phyloP scores from a whole-genome alignment of 2,113 vertebrate genomes.

The Myanophis thanlyinensis region DNA sequence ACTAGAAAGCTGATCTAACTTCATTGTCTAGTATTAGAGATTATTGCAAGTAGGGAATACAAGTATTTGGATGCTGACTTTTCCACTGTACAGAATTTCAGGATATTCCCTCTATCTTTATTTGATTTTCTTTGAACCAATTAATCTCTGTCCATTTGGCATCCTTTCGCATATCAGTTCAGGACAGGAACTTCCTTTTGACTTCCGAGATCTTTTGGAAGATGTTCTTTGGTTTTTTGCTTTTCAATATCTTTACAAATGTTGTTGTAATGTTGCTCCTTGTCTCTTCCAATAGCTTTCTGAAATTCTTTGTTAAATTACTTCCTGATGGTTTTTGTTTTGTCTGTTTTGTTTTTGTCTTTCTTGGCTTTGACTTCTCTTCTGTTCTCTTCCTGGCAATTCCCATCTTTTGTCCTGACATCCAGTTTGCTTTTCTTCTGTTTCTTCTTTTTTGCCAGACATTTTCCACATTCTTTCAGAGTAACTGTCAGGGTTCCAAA shows the following conservation, averaged over 20 bases:
- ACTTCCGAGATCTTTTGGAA: not conserved
- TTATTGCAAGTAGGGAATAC: not conserved
- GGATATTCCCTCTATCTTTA: not conserved
- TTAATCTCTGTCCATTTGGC: not conserved
- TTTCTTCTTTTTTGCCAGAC: not conserved
- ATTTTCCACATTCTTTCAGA: not conserved
- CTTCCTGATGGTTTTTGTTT: not conserved
- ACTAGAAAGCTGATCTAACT: not conserved
- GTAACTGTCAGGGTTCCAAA: too few species aligned
- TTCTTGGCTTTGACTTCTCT: not conserved
- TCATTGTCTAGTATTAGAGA: not conserved
- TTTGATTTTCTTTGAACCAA: not conserved
- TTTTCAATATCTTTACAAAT: not conserved
- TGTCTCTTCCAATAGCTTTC: not conserved
- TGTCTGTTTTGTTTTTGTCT: not conserved
- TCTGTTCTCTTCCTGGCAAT: not conserved
- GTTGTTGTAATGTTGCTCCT: not conserved
- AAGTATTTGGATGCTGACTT: not conserved
- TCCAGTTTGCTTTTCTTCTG: not conserved
- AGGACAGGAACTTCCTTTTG: not conserved
- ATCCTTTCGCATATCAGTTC: not conserved
- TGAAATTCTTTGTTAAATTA: not conserved
- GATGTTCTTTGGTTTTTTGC: not conserved
- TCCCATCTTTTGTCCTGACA: not conserved
- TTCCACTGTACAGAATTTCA: not conserved